Conservation (phyloP, 2,113 vertebrate species). For the Chaetura pelagica region DNA sequence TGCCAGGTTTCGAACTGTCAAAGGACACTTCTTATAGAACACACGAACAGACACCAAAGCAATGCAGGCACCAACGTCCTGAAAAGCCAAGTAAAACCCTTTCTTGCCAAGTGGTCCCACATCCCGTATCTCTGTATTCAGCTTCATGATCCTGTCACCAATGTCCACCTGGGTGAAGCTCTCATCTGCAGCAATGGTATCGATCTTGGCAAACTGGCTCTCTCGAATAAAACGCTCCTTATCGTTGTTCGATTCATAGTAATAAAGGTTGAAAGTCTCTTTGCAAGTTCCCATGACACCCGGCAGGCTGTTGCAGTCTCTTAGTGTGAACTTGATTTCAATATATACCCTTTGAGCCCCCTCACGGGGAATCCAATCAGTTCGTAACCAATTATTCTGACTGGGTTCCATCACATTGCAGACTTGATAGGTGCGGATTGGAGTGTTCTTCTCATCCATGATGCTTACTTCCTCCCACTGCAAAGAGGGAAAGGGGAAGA, state of each 20-base stretch:
- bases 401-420: constrained; percentile 98
- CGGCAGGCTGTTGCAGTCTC: constrained; percentile 97
- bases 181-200: constrained; percentile 96
- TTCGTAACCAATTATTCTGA: constrained; percentile 98
- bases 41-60: constrained; percentile 95
- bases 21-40: constrained; percentile 96
- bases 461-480: constrained; percentile 99
- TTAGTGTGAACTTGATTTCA: constrained; percentile 97
- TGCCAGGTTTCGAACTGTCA: constrained; percentile 93
- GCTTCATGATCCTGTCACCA: constrained; percentile 97
- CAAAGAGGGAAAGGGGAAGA: constrained; percentile 4
- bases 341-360: constrained; percentile 95
- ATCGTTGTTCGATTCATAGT: constrained; percentile 94
- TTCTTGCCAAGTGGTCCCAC: constrained; percentile 90
- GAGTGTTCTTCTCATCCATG: constrained; percentile 98
- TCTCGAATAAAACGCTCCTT: constrained; percentile 93
- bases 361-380: constrained; percentile 95
- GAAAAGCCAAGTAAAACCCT: constrained; percentile 97
- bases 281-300: constrained; percentile 99
- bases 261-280: constrained; percentile 98
- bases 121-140: constrained; percentile 95
- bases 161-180: constrained; percentile 99
- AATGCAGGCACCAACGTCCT: constrained; percentile 97
- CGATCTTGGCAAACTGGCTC: constrained; percentile 94
- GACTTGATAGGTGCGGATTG: constrained; percentile 97